Evolutionary conservation across 2,797 vertebrate genomes (phyloP), one percentile per base, ranked within the genome.

Genomic region (Saxicola maurus): DNA sequence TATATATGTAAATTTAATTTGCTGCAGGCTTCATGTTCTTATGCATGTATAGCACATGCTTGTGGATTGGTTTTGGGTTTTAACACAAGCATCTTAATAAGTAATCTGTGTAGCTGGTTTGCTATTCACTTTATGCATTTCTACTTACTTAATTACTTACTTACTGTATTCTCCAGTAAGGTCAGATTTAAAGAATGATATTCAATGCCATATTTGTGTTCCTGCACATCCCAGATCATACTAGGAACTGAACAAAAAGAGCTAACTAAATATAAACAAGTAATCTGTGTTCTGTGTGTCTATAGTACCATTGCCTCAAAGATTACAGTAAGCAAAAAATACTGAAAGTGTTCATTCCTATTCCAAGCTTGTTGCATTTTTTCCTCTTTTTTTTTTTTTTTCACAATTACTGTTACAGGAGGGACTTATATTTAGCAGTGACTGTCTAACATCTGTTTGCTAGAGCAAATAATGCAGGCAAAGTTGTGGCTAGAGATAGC

Each of bases 401-500:
- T 5, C 69, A 51, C 61, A 64, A 20, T n/a, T 11, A 40, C 23
- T 27, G 33, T 93, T 73, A 83, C 25, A 91, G 42, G 30, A 13
- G 19, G 78, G 30, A 65, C 43, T 81, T 89, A 78, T 31, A 81
- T 89, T 86, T 86, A 89, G 73, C 38, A 76, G 57, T 84, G 72
- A 37, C 43, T 87, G 92, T 92, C 75, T 89, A 75, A 88, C 72
- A 74, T 88, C 72, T 93, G 74, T 77, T 91, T 93, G 85, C 75
- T 86, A 82, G 88, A 77, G 17, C 56, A 91, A 91, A 91, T 89
- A 91, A 93, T 62, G 72, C 55, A 89, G 61, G 56, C 84, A 85
- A 93, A 89, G 75, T 88, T 89, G 86, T 94, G 59, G 65, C 69
- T 91, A 67, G 57, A 94, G 87, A 90, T 90, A 90, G 66, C 51